Evolutionary conservation across 2,888 invertebrate species (phyloP).

Genomic region (Sphaerophoria taeniata): DNA sequence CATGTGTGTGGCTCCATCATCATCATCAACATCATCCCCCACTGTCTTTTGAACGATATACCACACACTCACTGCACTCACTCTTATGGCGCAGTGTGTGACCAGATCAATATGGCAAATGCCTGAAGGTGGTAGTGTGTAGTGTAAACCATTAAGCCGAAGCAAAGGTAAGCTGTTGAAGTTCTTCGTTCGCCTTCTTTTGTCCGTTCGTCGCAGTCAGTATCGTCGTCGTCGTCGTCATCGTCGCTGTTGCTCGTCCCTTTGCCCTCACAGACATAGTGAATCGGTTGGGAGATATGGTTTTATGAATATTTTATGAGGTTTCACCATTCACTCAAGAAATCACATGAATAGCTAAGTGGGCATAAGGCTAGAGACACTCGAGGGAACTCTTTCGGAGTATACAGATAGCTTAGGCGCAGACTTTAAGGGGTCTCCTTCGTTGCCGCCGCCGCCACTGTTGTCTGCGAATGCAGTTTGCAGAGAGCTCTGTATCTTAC

Average conservation of each 20-base stretch:
- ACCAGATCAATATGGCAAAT: slow-evolving; percentile 72
- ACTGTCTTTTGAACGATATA: slow-evolving; percentile 36
- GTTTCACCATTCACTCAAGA: slow-evolving; percentile 72
- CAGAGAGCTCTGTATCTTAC: slow-evolving; percentile 28
- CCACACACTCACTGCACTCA: slow-evolving; percentile 30
- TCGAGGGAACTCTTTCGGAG: slow-evolving; percentile 17
- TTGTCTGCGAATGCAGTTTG: slow-evolving; percentile 19
- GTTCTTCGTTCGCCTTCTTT: slow-evolving; percentile 38
- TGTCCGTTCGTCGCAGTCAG: slow-evolving; percentile 15
- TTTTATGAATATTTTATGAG: slow-evolving; percentile 73
- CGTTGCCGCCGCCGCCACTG: background rate
- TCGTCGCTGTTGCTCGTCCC: background rate
- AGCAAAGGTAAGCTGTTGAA: slow-evolving; percentile 48
- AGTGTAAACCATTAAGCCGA: slow-evolving; percentile 1
- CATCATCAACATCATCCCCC: slow-evolving; percentile 49
- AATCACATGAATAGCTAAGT: slow-evolving; percentile 68
- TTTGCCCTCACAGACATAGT: background rate
- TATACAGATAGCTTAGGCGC: slow-evolving; percentile 17
- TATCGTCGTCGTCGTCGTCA: background rate
- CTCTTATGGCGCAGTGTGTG: slow-evolving; percentile 66
- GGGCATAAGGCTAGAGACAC: slow-evolving; percentile 22
- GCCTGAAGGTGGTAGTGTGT: slow-evolving; percentile 47
- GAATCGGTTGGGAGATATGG: slow-evolving; percentile 54
- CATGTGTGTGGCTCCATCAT: slow-evolving; percentile 64
- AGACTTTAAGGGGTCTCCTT: slow-evolving; percentile 21